Base-by-base conservation (phyloP, 2,113 vertebrate genomes). In the Ammodytes marinus region DNA sequence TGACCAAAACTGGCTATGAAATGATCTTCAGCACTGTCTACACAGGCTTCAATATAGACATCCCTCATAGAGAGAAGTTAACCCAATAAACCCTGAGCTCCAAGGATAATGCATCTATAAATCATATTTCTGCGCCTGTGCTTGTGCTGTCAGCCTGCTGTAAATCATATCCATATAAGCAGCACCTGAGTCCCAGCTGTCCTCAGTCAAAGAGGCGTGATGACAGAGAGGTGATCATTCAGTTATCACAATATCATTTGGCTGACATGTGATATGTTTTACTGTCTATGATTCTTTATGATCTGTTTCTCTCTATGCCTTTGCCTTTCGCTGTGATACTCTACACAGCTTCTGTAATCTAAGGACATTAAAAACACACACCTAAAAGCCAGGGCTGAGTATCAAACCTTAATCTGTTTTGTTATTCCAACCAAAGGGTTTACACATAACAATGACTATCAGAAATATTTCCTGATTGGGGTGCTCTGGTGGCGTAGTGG, bases 171-270 rank as follows among this genome's bases (percentile, higher is more conserved):
- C 58, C 2, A 60, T 54, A 69, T 42, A 35, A 11, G 15, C 75
- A 61, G 37, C 92, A 90, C 83, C 88, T 87, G 88, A 58, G 78
- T 37, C 70, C 68, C 67, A 54, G 77, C 42, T 71, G 14, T 69
- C 19, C 53, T 37, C 55, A 50, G 58, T 19, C 68, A 43, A 14
- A 75, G 17, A 37, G 58, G 11, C 69, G 39, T 15, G 46, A 75
- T 8, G 77, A 79, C 52, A 9, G 39, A 75, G 61, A 70, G 13
- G 40, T 0, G 3, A 79, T 77, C 61, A 3, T 69, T 69, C 47
- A 71, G n/a, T 86, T 64, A 61, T 72, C 77, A 75, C 53, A 55
- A 0, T 42, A 43, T 76, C 66, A 75, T 73, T 52, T 0, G 2
- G 17, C 54, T 46, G 54, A 74, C n/a, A 17, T 6, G 9, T 37